Conservation (phyloP, 2,797 vertebrate genomes). For the Pyrocephalus nanus region DNA sequence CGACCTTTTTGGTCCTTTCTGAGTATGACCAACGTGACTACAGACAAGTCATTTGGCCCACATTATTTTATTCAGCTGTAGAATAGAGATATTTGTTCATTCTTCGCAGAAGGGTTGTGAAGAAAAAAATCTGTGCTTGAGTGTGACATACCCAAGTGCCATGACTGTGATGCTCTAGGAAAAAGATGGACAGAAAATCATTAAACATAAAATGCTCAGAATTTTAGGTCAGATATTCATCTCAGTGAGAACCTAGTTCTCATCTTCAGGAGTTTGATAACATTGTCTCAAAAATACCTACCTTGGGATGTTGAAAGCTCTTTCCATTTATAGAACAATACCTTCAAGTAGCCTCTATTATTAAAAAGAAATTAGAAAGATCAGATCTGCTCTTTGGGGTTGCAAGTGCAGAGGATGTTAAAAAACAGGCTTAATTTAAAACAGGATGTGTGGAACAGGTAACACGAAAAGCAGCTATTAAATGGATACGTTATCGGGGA, state of each 20-base stretch:
- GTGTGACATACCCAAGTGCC: background rate
- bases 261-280: background rate
- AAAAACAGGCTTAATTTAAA: conserved; percentile 14
- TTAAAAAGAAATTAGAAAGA: background rate
- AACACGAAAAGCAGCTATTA: background rate
- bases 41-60: background rate
- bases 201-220: background rate
- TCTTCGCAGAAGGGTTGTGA: background rate
- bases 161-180: background rate
- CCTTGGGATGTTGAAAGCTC: background rate
- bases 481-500: background rate
- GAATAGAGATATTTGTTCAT: background rate
- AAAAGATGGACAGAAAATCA: background rate
- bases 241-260: background rate
- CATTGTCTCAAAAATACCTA: background rate
- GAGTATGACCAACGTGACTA: background rate
- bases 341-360: background rate
- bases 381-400: background rate
- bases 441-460: background rate
- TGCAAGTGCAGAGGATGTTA: background rate
- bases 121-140: background rate
- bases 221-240: background rate
- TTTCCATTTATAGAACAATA: background rate
- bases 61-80: background rate
- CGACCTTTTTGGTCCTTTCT: background rate